A percentile compares a stretch with the other conserved stretches of the same genome.
Conservation (phyloP, 1,140 invertebrate species). For the Callitettix versicolor region DNA sequence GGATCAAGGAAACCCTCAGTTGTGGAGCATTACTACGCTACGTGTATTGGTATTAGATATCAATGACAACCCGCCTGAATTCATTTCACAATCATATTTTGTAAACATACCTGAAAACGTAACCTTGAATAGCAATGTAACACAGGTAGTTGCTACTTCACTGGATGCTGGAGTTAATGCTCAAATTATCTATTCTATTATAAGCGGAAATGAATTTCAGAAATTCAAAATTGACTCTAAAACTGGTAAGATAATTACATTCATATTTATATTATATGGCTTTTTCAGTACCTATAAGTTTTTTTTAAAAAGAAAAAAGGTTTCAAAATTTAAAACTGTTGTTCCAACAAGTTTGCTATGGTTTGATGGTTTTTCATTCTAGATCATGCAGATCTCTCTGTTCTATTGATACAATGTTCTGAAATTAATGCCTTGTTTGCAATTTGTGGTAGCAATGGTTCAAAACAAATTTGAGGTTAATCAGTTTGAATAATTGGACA, state of each 20-base stretch:
- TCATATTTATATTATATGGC: too few species aligned
- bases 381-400: too few species aligned
- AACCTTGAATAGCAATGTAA: slow-evolving; percentile 60
- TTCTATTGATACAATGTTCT: too few species aligned
- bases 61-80: slow-evolving; percentile 77
- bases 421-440: too few species aligned
- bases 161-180: slow-evolving; percentile 88
- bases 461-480: too few species aligned
- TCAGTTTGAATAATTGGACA: too few species aligned
- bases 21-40: slow-evolving; percentile 44
- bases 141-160: slow-evolving; percentile 77
- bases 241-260: too few species aligned
- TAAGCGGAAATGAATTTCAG: slow-evolving; percentile 77
- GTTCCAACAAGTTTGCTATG: too few species aligned
- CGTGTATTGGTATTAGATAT: slow-evolving; percentile 65
- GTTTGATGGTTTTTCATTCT: too few species aligned
- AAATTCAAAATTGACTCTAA: slow-evolving; percentile 47
- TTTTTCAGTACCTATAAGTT: too few species aligned
- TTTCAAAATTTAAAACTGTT: not conserved
- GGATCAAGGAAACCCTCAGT: slow-evolving; percentile 62
- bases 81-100: slow-evolving; percentile 33
- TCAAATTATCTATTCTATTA: slow-evolving; percentile 79
- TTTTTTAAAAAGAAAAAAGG: too few species aligned
- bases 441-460: too few species aligned
- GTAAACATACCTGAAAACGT: slow-evolving; percentile 68